Percentiles rank a stretch among this genome's conserved stretches.
Evolutionary conservation across 2,113 vertebrate species (phyloP).

Genomic region (Emydocephalus ijimae): DNA sequence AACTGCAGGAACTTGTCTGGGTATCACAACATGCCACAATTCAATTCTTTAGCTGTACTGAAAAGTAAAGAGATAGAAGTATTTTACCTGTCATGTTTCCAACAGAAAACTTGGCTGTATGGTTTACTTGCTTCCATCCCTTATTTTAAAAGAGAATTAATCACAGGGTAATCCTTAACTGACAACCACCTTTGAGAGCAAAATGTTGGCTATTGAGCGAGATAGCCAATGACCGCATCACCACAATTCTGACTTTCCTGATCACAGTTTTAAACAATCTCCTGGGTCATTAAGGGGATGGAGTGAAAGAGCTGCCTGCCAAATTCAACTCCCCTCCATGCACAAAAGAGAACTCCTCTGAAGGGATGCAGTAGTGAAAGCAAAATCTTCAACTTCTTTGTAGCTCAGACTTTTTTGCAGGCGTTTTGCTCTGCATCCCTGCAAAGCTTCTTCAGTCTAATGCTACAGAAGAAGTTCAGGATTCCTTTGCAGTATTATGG

Average conservation of each 20-base stretch:
- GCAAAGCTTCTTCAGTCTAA: not conserved
- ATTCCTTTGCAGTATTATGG: not conserved
- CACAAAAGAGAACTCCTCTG: no score
- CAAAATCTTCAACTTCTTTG: not conserved
- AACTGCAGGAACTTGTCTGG: not conserved
- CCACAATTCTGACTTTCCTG: no score
- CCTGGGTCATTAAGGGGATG: no score
- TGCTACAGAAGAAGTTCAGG: not conserved
- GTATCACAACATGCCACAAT: rapidly evolving
- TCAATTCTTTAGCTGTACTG: not conserved
- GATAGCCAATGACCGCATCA: no score
- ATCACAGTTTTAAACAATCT: no score
- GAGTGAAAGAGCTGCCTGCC: no score
- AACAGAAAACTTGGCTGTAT: not conserved
- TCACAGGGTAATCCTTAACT: not conserved
- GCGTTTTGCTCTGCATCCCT: not conserved
- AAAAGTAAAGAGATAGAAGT: not conserved
- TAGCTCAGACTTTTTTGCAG: not conserved
- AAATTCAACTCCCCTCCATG: no score
- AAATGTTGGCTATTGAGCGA: no score
- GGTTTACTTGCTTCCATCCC: slow-evolving; percentile 10
- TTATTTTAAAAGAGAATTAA: slow-evolving; percentile 1
- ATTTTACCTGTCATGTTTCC: slow-evolving; percentile 1
- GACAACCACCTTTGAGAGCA: no score
- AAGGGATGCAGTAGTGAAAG: no score